phyloP scores from a whole-genome alignment of 2,888 invertebrate genomes.

The Smittia sp. region DNA sequence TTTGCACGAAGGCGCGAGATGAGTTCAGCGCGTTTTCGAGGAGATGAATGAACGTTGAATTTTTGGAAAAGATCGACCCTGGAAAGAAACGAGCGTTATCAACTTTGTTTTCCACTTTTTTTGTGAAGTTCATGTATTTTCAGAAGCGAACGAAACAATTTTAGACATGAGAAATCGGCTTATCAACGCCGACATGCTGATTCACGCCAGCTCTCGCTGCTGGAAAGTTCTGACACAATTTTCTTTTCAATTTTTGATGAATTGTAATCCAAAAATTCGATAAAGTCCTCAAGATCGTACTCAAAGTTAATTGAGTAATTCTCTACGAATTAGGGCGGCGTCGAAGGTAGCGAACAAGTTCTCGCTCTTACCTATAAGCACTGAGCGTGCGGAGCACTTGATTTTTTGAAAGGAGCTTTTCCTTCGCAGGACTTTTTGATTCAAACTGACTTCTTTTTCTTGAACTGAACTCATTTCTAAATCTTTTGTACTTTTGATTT shows the following conservation, averaged over 20 bases:
- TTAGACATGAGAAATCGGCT: neutral
- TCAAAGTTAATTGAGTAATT: too few species aligned
- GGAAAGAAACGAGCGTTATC: neutral
- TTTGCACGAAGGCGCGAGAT: conserved; percentile 8
- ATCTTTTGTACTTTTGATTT: neutral
- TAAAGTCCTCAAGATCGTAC: too few species aligned
- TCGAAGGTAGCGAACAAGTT: too few species aligned
- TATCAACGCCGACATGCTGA: neutral
- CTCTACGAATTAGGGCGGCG: too few species aligned
- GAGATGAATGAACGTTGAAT: neutral
- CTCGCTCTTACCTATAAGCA: neutral
- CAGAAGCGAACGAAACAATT: neutral
- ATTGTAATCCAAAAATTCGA: too few species aligned
- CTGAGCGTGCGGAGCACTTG: neutral
- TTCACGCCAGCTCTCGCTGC: neutral
- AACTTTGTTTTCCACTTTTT: neutral
- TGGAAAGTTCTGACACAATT: neutral
- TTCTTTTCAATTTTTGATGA: neutral
- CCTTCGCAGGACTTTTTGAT: neutral
- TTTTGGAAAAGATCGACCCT: conserved; percentile 22
- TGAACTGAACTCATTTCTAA: conserved; percentile 29
- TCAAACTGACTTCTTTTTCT: neutral
- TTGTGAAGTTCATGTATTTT: neutral
- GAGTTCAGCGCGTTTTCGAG: conserved; percentile 22
- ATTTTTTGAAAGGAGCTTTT: neutral